Evolutionary conservation across 2,888 invertebrate species (phyloP).

Genomic region (Nemoura dubitans): DNA sequence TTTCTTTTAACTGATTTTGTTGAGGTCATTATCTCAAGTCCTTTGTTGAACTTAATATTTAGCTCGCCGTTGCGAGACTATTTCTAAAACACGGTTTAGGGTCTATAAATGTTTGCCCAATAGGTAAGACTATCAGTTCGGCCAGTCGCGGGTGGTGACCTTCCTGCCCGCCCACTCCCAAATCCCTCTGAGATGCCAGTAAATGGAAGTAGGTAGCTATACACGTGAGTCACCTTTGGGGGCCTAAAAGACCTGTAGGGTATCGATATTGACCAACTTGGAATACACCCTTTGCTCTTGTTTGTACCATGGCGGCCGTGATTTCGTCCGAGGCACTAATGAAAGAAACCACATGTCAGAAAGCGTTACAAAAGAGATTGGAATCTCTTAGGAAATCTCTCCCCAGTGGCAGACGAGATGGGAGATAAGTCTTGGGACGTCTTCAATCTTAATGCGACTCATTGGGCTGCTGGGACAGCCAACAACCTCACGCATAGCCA

Average conservation of each 20-base stretch:
- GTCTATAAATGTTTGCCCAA: background rate
- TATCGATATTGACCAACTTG: background rate
- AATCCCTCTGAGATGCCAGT: background rate
- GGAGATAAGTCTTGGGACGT: background rate
- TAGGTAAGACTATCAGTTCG: background rate
- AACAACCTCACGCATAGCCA: too few relatives aligned
- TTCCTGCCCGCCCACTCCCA: background rate
- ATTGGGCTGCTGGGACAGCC: background rate
- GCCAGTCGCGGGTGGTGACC: background rate
- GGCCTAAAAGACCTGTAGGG: background rate
- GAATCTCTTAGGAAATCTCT: background rate
- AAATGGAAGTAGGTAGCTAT: background rate
- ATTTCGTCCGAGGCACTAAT: background rate
- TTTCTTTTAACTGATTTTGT: background rate
- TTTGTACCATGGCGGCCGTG: background rate
- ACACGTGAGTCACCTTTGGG: background rate
- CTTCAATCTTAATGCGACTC: background rate
- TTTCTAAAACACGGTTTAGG: too few relatives aligned
- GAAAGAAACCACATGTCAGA: conserved; percentile 12
- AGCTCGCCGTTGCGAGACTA: too few relatives aligned
- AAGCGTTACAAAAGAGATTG: background rate
- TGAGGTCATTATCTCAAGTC: background rate
- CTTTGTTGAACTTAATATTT: too few relatives aligned
- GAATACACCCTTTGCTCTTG: background rate
- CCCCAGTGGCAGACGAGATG: background rate